Evolutionary conservation across 2,113 vertebrate genomes (phyloP).

Genomic region (Pampusana beccarii): DNA sequence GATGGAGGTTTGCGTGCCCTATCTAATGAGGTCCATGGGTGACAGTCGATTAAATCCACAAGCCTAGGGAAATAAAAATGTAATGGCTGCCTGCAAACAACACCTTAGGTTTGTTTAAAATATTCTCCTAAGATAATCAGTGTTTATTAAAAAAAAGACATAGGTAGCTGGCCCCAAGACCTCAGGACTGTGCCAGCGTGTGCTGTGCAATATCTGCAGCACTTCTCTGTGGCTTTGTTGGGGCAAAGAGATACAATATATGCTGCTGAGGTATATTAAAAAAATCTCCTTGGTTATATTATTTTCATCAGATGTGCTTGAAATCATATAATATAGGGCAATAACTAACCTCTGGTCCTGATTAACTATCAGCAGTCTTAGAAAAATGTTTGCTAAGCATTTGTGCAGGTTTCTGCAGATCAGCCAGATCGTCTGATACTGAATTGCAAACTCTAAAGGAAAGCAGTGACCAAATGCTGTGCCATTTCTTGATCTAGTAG

Average conservation of each 20-base stretch:
- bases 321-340: neutral
- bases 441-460: neutral
- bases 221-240: neutral
- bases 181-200: neutral
- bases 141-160: conserved; percentile 28
- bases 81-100: neutral
- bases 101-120: neutral
- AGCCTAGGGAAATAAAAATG: conserved; percentile 48
- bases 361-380: neutral
- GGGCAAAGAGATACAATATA: neutral
- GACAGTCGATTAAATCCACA: neutral
- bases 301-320: neutral
- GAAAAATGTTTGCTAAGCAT: neutral
- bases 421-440: neutral
- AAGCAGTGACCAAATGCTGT: neutral
- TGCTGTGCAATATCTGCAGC: neutral
- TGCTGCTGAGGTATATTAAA: neutral
- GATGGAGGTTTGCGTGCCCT: neutral
- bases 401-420: neutral
- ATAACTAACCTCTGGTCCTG: neutral
- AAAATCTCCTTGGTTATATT: neutral
- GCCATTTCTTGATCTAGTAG: neutral
- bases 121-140: conserved; percentile 17
- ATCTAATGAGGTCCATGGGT: neutral
- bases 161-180: neutral